phyloP scores from a whole-genome alignment of 1,140 invertebrate genomes.

The Zaprionus ghesquierei region DNA sequence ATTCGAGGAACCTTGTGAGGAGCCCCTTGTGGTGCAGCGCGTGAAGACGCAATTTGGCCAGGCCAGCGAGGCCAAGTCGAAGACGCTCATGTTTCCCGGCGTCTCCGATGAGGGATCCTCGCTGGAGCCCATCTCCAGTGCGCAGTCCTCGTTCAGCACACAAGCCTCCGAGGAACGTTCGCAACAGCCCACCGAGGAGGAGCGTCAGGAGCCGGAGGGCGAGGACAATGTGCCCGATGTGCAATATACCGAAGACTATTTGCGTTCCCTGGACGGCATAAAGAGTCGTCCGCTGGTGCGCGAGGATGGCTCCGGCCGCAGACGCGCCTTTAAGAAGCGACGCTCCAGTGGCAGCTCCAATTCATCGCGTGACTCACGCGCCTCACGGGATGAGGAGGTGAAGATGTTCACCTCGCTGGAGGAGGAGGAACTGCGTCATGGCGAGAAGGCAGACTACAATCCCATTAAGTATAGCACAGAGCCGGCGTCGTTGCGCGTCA shows the following conservation, averaged over 20 bases:
- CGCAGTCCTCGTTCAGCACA: constrained; percentile 73
- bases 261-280: constrained; percentile 85
- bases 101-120: constrained; percentile 78
- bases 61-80: constrained; percentile 49
- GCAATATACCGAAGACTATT: constrained; percentile 77
- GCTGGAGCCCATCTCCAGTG: constrained; percentile 67
- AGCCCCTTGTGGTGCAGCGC: constrained; percentile 51
- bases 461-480: constrained; percentile 78
- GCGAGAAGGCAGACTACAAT: constrained; percentile 68
- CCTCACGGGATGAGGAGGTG: constrained; percentile 85
- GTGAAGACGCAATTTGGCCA: constrained; percentile 78
- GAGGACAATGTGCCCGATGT: constrained; percentile 59
- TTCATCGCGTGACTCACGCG: constrained; percentile 84
- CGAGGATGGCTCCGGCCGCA: constrained; percentile 84
- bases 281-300: constrained; percentile 84
- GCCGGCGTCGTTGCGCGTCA: constrained; percentile 55
- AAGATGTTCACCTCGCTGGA: constrained; percentile 86
- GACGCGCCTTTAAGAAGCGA: constrained; percentile 85
- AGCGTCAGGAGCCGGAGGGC: constrained; percentile 71
- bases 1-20: constrained; percentile 25
- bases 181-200: constrained; percentile 33
- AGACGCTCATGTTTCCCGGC: constrained; percentile 63
- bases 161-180: constrained; percentile 59
- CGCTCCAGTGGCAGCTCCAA: constrained; percentile 84
- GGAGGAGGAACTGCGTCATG: constrained; percentile 84